Evolutionary conservation across 2,888 invertebrate genomes (phyloP), one percentile per base, ranked within the genome.

Genomic region (Synanthedon andrenaeformis): DNA sequence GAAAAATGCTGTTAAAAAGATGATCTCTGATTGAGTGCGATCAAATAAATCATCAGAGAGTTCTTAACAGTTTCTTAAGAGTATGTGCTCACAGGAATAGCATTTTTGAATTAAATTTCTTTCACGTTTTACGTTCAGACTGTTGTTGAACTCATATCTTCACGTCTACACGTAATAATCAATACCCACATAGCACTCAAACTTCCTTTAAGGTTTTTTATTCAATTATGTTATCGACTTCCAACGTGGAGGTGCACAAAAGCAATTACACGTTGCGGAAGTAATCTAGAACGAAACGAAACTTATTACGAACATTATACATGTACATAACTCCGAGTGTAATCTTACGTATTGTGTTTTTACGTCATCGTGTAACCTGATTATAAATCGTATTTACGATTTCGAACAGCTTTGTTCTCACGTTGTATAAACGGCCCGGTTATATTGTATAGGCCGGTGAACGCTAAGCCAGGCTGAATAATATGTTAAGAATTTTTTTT

Each of bases 221-320:
- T 56, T 51, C 55, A 55, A 56, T 52, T 53, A 51, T 55, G 56
- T 56, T 59, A 59, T 58, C 55, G 53, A 60, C 52, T 45, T 13
- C 49, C 62, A 66, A 62, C 63, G 60, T 65, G 64, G 65, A 62
- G 61, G 57, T 58, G 57, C 60, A 62, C 59, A 60, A 64, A 62
- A 65, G 65, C 70, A 74, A 76, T 80, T 75, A 76, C 67, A 67
- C 61, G 66, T 66, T 72, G 69, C 78, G 79, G 79, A 79, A 80
- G 76, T 72, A 70, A 74, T 74, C 70, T 69, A 63, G 65, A 63
- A 59, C 63, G 62, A 66, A 70, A 69, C 62, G 66, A 67, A 74
- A 72, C 69, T 69, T 72, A 73, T 77, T 76, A 74, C 74, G 70
- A 72, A 63, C 59, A 19, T 45, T 17, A n/a, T n/a, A 49, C 60